Evolutionary conservation across 2,888 invertebrate species (phyloP), one percentile per base, ranked within the genome.

Genomic region (Pammene fasciana): DNA sequence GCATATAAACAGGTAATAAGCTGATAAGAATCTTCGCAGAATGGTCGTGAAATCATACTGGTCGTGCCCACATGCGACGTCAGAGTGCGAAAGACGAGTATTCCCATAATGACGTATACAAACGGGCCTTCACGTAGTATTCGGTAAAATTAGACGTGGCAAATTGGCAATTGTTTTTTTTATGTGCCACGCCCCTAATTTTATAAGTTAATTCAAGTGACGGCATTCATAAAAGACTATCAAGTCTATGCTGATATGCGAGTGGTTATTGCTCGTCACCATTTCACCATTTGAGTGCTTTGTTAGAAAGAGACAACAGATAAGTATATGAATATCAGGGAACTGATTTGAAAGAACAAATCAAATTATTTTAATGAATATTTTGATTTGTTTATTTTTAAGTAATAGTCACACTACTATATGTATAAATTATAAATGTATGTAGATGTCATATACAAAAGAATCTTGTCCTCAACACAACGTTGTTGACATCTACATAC

Each of bases 11-110:
- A 65, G 43, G 38, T 45, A 38, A 46, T 14, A 59, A 7, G 5
- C 11, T 14, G 43, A 36, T 43, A 65, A 45, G 34, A 50, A 45
- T 65, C 64, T 45, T 6, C 41, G 14, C 14, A 65, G 43, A 55
- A 54, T 54, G 59, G 57, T 48, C 52, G 4, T 54, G 50, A 59
- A 45, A 18, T 38, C 38, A 43, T 45, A 14, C 16, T 48, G 64
- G 67, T 65, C 67, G 67, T 60, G 71, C 71, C 71, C 65, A 65
- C 54, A 41, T 43, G 14, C 34, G 16, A 68, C 71, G 71, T 71
- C 71, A 71, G 54, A 16, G 5, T 8, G 41, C 45, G 65, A 59
- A 45, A 16, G 5, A 14, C 38, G 62, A 57, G 62, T 54, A 64
- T 71, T 71, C 71, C 71, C 71, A 26, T 26, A 41, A n/a, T 67